These are phyloP conservation scores for Yponomeuta sedellus DNA, from an alignment of 2,888 invertebrate species.

Conservation along the genomic window DNA sequence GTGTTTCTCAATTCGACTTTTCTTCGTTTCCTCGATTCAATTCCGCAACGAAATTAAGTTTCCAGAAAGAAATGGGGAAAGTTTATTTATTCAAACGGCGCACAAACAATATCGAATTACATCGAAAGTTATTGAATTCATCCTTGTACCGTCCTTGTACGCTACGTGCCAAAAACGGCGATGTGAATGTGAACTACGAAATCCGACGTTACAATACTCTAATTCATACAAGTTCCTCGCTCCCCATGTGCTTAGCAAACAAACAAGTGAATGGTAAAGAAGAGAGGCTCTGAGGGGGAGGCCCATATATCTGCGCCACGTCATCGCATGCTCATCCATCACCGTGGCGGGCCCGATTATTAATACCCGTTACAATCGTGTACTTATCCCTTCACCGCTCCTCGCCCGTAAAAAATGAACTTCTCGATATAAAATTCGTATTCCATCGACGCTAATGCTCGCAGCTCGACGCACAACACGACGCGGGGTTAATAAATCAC, in stretches of 20 bases:
- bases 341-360: constrained; percentile 60
- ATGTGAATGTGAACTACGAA: neutral
- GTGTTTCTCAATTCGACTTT: constrained; percentile 13
- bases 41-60: constrained; percentile 8
- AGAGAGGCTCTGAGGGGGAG: constrained; percentile 30
- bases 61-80: neutral
- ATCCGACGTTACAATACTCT: neutral
- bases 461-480: neutral
- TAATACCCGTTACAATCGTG: constrained; percentile 32
- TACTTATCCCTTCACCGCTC: constrained; percentile 3
- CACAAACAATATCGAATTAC: constrained; percentile 1
- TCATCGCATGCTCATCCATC: constrained; percentile 62
- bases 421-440: neutral
- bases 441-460: constrained; percentile 8
- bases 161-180: neutral
- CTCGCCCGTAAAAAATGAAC: neutral
- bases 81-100: constrained; percentile 1
- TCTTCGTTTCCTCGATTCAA: constrained; percentile 1
- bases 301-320: constrained; percentile 40
- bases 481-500: constrained; percentile 13
- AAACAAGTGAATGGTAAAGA: constrained; percentile 26
- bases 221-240: constrained; percentile 1
- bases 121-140: neutral
- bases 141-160: neutral
- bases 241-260: neutral